Evolutionary conservation across 2,113 vertebrate genomes (phyloP), one percentile per base, ranked within the genome.

Genomic region (Bubo bubo): DNA sequence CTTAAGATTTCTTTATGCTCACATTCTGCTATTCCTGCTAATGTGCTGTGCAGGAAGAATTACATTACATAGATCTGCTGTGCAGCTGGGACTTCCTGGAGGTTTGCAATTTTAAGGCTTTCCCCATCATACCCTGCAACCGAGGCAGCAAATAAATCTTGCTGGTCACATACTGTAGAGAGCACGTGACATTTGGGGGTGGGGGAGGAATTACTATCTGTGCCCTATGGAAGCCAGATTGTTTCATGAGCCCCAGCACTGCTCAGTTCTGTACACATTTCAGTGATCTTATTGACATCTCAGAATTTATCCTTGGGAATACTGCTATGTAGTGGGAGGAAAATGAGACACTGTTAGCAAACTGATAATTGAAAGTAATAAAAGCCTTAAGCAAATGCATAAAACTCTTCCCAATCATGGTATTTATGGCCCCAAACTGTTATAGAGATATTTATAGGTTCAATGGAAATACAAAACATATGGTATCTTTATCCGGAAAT

Each of bases 371-470:
- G 92, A 55, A 96, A 97, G 88, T 83, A 95, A 93, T 89, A 96
- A 96, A 94, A 95, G 76, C 95, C 92, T 97, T 93, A 92, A 97
- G 91, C 53, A 96, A 97, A 96, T 92, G 93, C 83, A 91, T 95
- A 85, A 95, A 95, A 95, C 95, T 95, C 79, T 72, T 95, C 85
- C 89, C 79, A 95, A 56, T 90, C 75, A 66, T 28, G 39, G 96
- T 96, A 98, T 97, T 98, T 96, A 96, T 95, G 96, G 93, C 81
- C 72, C 62, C 74, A 95, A 97, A 97, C 95, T 96, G 96, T 97
- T 98, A 85, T 8, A n/a, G 83, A 94, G 94, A 88, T 98, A 98
- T 98, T 98, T 98, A 98, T 98, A 97, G 93, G 83, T 79, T 96
- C 26, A 49, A 80, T 95, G 90, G 92, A 97, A 97, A 97, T 95